These are phyloP conservation scores for Eristalis intricaria DNA, from an alignment of 2,888 invertebrate genomes.

Conservation along the genomic window DNA sequence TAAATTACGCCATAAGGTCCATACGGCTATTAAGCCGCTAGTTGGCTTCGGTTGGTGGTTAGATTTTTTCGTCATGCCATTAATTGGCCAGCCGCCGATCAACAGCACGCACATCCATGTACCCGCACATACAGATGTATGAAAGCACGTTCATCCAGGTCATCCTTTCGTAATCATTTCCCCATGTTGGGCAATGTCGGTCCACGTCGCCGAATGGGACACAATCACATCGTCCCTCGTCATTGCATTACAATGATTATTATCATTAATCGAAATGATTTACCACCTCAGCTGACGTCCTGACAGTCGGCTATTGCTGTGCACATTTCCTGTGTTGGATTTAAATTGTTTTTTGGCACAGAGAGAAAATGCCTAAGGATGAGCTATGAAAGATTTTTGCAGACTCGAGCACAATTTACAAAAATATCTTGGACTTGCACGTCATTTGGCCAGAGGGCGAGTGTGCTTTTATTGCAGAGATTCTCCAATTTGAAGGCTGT, in stretches of 20 bases:
- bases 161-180: not conserved
- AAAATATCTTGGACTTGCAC: not conserved
- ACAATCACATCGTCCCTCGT: not conserved
- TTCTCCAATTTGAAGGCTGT: too few species aligned
- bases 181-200: not conserved
- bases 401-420: not conserved
- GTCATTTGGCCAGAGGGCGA: not conserved
- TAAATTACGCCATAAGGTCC: not conserved
- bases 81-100: not conserved
- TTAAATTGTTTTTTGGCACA: not conserved
- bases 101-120: not conserved
- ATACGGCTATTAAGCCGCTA: not conserved
- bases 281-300: not conserved
- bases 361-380: not conserved
- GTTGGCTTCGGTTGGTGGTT: not conserved
- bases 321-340: not conserved
- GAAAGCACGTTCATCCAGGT: not conserved
- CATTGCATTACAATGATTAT: not conserved
- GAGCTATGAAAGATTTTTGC: not conserved
- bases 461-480: not conserved
- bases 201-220: not conserved
- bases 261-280: not conserved
- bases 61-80: not conserved
- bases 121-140: not conserved
- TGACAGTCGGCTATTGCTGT: not conserved